Percentiles rank a stretch among this genome's conserved stretches.
These are phyloP conservation scores for Gallinago stenura DNA, from an alignment of 2,797 vertebrate genomes.

Conservation along the genomic window DNA sequence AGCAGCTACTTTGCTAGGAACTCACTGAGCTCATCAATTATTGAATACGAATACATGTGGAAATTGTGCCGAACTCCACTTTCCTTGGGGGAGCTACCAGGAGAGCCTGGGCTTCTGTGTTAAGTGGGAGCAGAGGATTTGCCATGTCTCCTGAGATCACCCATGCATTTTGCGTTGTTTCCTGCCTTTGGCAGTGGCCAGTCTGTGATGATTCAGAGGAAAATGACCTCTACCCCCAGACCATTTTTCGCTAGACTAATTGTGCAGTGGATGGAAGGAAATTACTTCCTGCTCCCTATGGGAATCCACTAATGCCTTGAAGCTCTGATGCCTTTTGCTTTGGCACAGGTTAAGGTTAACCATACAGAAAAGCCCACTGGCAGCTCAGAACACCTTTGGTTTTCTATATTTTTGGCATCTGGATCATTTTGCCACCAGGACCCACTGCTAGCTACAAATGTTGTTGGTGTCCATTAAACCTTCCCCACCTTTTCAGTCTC, in stretches of 20 bases:
- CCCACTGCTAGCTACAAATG: background rate
- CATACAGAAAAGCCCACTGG: background rate
- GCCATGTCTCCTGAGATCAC: background rate
- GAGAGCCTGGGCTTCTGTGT: background rate
- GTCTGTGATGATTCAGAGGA: background rate
- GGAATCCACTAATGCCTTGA: background rate
- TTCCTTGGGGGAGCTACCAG: background rate
- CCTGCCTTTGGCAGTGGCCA: constrained; percentile 1
- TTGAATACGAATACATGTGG: background rate
- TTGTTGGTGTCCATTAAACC: background rate
- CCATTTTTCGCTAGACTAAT: constrained; percentile 27
- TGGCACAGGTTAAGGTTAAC: background rate
- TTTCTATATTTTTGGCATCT: constrained; percentile 1
- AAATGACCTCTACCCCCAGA: background rate
- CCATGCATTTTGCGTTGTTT: background rate
- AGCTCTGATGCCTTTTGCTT: background rate
- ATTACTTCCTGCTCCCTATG: background rate
- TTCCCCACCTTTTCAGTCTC: background rate
- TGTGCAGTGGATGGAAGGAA: constrained; percentile 15
- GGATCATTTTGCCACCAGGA: background rate
- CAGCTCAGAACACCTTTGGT: background rate
- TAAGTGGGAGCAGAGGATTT: background rate
- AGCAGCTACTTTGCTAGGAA: constrained; percentile 1
- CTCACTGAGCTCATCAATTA: constrained; percentile 39
- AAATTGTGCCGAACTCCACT: background rate